Conservation (phyloP, 2,113 vertebrate genomes). For the Spilogale gracilis region DNA sequence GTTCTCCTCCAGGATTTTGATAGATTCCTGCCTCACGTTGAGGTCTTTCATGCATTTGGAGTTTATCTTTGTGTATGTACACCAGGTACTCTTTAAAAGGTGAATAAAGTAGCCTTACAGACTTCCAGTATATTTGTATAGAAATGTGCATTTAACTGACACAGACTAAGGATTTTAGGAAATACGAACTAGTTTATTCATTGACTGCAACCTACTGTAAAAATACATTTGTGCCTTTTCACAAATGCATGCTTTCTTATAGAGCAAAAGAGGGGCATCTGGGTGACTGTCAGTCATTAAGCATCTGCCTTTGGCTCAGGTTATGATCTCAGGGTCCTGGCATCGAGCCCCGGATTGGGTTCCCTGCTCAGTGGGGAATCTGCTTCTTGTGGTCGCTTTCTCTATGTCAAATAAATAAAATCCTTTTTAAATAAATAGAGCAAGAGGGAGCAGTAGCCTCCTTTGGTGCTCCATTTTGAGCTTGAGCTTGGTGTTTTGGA, state of each 20-base stretch:
- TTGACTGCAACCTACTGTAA: conserved; percentile 9
- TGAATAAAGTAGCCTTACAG: not conserved
- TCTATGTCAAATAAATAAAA: not conserved
- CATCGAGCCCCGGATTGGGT: not conserved
- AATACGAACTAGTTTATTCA: not conserved
- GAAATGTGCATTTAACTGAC: not conserved
- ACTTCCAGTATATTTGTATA: not conserved
- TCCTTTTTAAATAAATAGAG: not conserved
- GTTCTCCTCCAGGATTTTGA: no score
- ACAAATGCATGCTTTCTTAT: not conserved
- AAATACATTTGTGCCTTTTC: conserved; percentile 11
- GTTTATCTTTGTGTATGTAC: no score
- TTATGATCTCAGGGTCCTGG: not conserved
- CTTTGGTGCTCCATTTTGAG: not conserved
- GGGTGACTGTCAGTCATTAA: not conserved
- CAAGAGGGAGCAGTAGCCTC: not conserved
- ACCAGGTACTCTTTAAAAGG: conserved; percentile 9
- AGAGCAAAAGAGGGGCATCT: not conserved
- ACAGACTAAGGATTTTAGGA: not conserved
- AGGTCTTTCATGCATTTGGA: no score
- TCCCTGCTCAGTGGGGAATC: not conserved
- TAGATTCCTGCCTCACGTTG: no score
- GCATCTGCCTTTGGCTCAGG: not conserved
- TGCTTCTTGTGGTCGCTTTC: not conserved
- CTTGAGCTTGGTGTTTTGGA: not conserved